Evolutionary conservation across 2,888 invertebrate species (phyloP), one percentile per base, ranked within the genome.

Genomic region (Tanypteryx hageni): DNA sequence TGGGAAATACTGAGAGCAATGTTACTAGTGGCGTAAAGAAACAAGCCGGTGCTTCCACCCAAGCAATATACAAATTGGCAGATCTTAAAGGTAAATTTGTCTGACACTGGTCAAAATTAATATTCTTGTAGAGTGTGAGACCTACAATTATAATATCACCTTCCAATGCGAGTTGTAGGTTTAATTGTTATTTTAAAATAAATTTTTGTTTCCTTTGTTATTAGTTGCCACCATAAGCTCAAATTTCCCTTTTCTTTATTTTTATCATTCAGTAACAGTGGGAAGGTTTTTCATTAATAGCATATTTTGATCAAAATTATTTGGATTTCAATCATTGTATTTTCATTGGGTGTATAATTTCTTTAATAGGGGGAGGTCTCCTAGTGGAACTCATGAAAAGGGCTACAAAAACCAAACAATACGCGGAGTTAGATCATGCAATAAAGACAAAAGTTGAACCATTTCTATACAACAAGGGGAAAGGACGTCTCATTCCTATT

Each of bases 1-100:
- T 96, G 96, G 96, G 96, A 92, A 96, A 96, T 94, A 95, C 95
- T 3, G 95, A 95, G 93, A 96, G 96, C 94, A 96, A 96, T 94
- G 99, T 99, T 0, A 98, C 98, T 0, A 98, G 98, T 95, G 99
- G 98, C 83, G 99, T 99, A 27, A 99, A 99, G 95, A 98, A 98
- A 94, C 99, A 99, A 95, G 99, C 99, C 4, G 98, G 98, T 44
- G 97, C 97, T 18, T 97, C 98, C 3, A 96, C 97, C 57, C 97
- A 98, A 94, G 96, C 97, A 92, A 96, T 99, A 92, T 99, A 99
- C 94, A 98, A 98, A 94, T 96, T 99, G 86, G 97, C 98, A 10
- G 98, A 99, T 95, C 95, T 99, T 92, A 99, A 99, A 96, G 98
- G 97, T 97, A 95, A 94, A 5, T 59, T 3, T 82, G 31, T 16